Percentiles rank a stretch among this genome's conserved stretches.
phyloP scores from a whole-genome alignment of 2,888 invertebrate genomes.

The Octonoba sinensis region DNA sequence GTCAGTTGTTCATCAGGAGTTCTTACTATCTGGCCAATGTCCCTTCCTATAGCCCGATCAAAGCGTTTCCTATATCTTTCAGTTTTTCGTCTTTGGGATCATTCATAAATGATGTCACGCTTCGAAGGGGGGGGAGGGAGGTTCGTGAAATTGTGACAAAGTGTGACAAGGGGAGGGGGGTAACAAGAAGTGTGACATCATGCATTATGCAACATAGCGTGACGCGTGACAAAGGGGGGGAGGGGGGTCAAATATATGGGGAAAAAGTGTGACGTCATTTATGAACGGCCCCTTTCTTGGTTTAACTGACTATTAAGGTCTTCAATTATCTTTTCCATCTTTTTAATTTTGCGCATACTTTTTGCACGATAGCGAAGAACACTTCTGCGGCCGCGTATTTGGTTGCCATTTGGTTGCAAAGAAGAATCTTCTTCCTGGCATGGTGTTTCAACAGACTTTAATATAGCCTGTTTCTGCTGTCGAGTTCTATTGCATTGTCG shows the following conservation, averaged over 20 bases:
- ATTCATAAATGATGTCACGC: too few species aligned
- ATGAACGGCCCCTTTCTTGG: too few species aligned
- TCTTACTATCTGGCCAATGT: background rate
- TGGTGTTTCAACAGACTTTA: background rate
- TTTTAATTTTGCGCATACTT: background rate
- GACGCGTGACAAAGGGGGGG: too few species aligned
- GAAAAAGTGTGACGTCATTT: too few species aligned
- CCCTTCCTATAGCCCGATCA: background rate
- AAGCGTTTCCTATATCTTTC: slow-evolving; percentile 1
- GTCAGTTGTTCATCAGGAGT: background rate
- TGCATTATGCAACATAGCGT: too few species aligned
- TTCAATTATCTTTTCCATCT: background rate
- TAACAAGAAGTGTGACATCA: too few species aligned
- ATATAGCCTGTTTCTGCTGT: background rate
- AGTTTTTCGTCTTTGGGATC: background rate
- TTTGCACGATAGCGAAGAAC: background rate
- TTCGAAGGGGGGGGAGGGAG: too few species aligned
- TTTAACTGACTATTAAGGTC: background rate
- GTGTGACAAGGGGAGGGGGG: too few species aligned
- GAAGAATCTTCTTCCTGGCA: background rate
- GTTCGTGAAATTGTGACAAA: too few species aligned
- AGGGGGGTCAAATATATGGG: too few species aligned
- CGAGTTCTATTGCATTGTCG: background rate
- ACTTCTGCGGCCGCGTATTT: background rate
- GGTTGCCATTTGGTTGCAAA: slow-evolving; percentile 1